Percentiles rank a stretch among this genome's conserved stretches.
phyloP scores from a whole-genome alignment of 2,797 vertebrate genomes.

The Falco novaeseelandiae region DNA sequence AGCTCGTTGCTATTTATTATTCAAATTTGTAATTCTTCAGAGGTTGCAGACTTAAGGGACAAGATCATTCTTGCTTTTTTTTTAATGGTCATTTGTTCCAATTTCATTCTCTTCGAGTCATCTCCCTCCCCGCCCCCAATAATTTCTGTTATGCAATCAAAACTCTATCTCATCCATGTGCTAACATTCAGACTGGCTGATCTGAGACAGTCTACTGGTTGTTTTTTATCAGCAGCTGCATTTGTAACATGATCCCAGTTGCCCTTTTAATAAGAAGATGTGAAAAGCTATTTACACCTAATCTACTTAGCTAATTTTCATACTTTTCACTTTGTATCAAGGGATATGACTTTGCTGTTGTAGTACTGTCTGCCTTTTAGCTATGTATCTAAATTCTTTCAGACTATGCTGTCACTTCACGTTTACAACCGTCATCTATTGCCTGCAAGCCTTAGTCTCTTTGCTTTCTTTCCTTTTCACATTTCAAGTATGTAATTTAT shows the following conservation, averaged over 20 bases:
- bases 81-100: background rate
- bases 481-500: background rate
- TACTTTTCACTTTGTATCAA: background rate
- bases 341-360: background rate
- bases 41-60: background rate
- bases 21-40: background rate
- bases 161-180: background rate
- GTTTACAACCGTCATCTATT: background rate
- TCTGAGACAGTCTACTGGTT: background rate
- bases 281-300: background rate
- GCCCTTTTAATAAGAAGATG: background rate
- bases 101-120: background rate
- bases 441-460: background rate
- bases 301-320: background rate
- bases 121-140: background rate
- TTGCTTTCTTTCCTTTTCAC: background rate
- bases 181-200: background rate
- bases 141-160: background rate
- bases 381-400: background rate
- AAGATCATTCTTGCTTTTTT: background rate
- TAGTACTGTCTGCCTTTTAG: background rate
- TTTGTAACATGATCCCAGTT: background rate
- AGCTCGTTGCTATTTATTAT: background rate
- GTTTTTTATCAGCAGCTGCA: background rate
- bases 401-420: background rate